Evolutionary conservation across 2,113 vertebrate species (phyloP).

Genomic region (Phaetusa simplex): DNA sequence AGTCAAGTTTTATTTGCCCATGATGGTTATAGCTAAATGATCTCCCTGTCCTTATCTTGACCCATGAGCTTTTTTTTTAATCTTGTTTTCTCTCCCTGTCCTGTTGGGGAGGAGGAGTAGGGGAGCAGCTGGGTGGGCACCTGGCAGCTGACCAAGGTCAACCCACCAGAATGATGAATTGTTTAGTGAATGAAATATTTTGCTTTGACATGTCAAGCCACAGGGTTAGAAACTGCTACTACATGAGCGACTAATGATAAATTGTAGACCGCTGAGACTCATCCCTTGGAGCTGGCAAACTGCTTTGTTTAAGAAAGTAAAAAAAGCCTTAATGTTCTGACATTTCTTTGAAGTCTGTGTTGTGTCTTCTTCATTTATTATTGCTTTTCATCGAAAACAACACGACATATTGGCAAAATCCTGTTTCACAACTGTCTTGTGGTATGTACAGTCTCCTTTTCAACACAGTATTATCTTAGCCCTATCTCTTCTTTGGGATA

Average conservation of each 20-base stretch:
- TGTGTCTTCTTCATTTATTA: neutral
- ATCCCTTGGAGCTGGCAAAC: neutral
- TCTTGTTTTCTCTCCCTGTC: neutral
- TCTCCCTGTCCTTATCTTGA: neutral
- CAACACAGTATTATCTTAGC: neutral
- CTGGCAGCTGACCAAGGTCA: neutral
- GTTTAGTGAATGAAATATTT: neutral
- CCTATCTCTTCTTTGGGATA: neutral
- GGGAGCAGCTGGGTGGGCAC: neutral
- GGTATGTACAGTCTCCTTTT: neutral
- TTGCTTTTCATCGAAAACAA: neutral
- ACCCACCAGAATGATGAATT: neutral
- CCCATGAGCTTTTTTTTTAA: neutral
- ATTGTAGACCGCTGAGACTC: neutral
- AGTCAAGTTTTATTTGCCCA: neutral
- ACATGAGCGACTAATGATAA: neutral
- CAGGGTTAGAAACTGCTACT: neutral
- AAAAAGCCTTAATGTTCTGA: neutral
- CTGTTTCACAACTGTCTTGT: neutral
- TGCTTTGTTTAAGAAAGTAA: neutral
- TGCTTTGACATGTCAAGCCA: neutral
- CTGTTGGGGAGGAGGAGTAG: neutral
- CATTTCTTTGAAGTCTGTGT: neutral
- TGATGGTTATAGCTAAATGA: neutral
- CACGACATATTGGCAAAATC: neutral